Evolutionary conservation across 2,797 vertebrate species (phyloP), one percentile per base, ranked within the genome.

Genomic region (Cheirogaleus major): DNA sequence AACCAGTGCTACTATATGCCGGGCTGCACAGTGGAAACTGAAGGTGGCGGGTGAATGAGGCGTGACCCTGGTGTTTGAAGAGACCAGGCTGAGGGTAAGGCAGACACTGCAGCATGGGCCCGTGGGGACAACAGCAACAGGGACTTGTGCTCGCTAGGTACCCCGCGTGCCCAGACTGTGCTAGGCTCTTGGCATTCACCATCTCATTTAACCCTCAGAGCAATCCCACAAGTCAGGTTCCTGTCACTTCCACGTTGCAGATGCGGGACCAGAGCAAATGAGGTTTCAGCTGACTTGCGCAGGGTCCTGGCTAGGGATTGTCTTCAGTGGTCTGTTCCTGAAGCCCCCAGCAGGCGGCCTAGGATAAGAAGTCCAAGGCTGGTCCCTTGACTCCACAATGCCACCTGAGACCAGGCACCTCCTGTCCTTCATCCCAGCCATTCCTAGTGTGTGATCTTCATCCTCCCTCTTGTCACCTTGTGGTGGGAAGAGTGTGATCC

Each of bases 41-140:
- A 81, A 7, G 22, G 2, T 35, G 17, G 30, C 5, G 5, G 27
- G 38, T 15, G 18, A 50, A 50, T 2, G 20, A 72, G 43, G 43
- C 12, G 0, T 1, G 30, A 25, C 4, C 73, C 18, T 12, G 2
- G 8, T 22, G 32, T 13, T 80, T 30, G 0, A 81, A 85, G 41
- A 78, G 25, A 78, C 18, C 5, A 73, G 32, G 23, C 41, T 30
- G n/a, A 57, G 43, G 30, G 48, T 73, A 2, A 73, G 75, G 48
- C 14, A 3, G 15, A 45, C 1, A 17, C 14, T 2, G 4, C 1
- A 59, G 11, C 27, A 11, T 17, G 2, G 3, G 2, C 7, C 0
- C 0, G 0, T 0, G 10, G 8, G 35, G 55, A 1, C 11, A 6
- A 6, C 0, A 43, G 20, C 8, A 22, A 13, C 4, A 20, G 14